Evolutionary conservation across 2,888 invertebrate genomes (phyloP).

Genomic region (Hemaris fuciformis): DNA sequence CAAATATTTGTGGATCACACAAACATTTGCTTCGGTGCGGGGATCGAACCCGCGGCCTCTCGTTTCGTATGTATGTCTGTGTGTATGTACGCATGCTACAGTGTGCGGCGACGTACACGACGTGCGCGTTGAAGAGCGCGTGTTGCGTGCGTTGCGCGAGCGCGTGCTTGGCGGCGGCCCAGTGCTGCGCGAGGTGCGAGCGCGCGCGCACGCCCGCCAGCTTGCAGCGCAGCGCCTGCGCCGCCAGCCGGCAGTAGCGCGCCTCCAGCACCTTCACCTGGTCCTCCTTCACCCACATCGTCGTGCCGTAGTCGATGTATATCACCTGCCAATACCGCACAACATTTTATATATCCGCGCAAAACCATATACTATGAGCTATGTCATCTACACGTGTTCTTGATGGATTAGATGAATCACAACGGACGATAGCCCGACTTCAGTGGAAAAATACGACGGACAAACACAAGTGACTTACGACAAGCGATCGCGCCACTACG

Average conservation of each 20-base stretch:
- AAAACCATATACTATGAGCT: too few species aligned
- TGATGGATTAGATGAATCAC: too few species aligned
- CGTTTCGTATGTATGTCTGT: not conserved
- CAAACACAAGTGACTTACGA: too few species aligned
- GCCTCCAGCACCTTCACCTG: slow-evolving; percentile 79
- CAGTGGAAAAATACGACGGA: too few species aligned
- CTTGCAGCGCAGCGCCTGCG: slow-evolving; percentile 80
- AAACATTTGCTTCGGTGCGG: too few species aligned
- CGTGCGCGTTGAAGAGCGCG: slow-evolving; percentile 41
- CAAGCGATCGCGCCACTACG: too few species aligned
- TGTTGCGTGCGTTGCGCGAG: slow-evolving; percentile 42
- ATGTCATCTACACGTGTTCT: too few species aligned
- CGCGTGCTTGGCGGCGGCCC: slow-evolving; percentile 46
- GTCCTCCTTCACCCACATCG: slow-evolving; percentile 71
- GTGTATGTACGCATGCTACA: too few species aligned
- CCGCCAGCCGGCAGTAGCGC: slow-evolving; percentile 75
- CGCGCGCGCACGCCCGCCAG: slow-evolving; percentile 66
- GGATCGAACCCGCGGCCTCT: too few species aligned
- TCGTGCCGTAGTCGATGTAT: slow-evolving; percentile 87
- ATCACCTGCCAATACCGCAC: slow-evolving; percentile 75
- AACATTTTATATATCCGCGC: too few species aligned
- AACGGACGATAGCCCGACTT: too few species aligned
- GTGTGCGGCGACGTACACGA: slow-evolving; percentile 53
- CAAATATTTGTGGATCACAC: too few species aligned
- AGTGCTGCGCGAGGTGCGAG: slow-evolving; percentile 33